Evolutionary conservation across 2,888 invertebrate species (phyloP), one percentile per base, ranked within the genome.

Genomic region (Tenthredo distinguenda): DNA sequence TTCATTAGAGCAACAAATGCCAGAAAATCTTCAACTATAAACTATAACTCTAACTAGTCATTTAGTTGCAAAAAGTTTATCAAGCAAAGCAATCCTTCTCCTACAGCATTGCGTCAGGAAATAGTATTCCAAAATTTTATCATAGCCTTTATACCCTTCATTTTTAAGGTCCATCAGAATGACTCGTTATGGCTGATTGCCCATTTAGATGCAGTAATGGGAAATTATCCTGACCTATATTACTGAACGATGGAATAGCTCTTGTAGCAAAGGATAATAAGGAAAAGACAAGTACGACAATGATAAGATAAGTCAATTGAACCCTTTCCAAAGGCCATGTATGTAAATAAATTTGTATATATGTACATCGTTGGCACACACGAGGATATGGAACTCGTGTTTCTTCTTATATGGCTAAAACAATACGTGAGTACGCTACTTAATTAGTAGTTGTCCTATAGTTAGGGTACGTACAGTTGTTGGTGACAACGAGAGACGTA

Each of bases 401-500:
- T 79, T 62, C 34, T 34, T 62, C 58, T 79, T 58, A 79, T n/a
- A 62, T 58, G 37, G 12, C 76, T 77, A 68, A 77, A 26, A 77
- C 47, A 34, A 77, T 77, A 77, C 9, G 34, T 81, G 31, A 47
- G 10, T 68, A 83, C 18, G 62, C 83, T 83, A 83, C 71, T 83
- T 83, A 83, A 68, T 83, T 40, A 83, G 68, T 83, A 83, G 68
- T 83, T 85, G 12, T 65, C 43, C 76, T 85, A 85, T 31, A 68
- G 12, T 68, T 85, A 85, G 58, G 71, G 82, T 85, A 85, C 85
- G 85, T 85, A 85, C 85, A 87, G 88, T 88, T 88, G 87, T 87
- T 87, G 88, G 87, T 87, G 87, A 89, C 88, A 89, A 86, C 87
- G 88, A 87, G 87, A 88, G 91, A 92, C 92, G 90, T 92, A 92